Evolutionary conservation across 1,140 invertebrate genomes (phyloP).

Genomic region (Drosophila ananassae): DNA sequence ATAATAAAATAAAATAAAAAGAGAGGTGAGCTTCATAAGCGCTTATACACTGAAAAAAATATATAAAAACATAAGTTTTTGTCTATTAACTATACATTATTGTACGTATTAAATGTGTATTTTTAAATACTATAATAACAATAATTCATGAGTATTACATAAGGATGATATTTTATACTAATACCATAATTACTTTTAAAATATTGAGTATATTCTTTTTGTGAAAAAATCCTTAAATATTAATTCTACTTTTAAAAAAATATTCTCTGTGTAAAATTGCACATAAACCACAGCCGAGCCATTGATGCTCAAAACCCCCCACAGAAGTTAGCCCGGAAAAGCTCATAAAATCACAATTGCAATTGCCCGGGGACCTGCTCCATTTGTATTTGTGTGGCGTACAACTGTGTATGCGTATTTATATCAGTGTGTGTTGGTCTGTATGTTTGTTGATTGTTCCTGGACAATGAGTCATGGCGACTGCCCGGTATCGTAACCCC

Average conservation of each 20-base stretch:
- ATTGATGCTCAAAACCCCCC: constrained; percentile 46
- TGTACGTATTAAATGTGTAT: too few species aligned
- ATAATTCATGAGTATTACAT: too few species aligned
- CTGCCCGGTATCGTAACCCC: constrained; percentile 48
- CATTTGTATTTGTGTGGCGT: constrained; percentile 27
- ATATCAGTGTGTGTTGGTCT: constrained; percentile 23
- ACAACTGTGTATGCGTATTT: constrained; percentile 22
- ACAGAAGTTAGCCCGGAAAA: constrained; percentile 40
- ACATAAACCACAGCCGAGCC: constrained; percentile 26
- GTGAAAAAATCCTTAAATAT: background rate
- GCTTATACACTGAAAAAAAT: constrained; percentile 9
- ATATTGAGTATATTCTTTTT: background rate
- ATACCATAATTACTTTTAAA: background rate
- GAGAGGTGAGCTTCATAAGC: constrained; percentile 28
- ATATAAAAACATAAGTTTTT: too few species aligned
- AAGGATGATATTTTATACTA: too few species aligned
- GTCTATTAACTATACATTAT: too few species aligned
- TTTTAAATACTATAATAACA: too few species aligned
- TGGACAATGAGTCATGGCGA: constrained; percentile 65
- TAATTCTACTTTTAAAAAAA: background rate
- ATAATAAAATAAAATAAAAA: background rate
- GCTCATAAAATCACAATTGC: constrained; percentile 73
- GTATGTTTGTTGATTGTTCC: constrained; percentile 38
- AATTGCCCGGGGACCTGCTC: constrained; percentile 34
- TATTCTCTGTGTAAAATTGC: constrained; percentile 11